A percentile compares a stretch with the other conserved stretches of the same genome.
phyloP scores from a whole-genome alignment of 2,888 invertebrate genomes.

The Megalurothrips usitatus region DNA sequence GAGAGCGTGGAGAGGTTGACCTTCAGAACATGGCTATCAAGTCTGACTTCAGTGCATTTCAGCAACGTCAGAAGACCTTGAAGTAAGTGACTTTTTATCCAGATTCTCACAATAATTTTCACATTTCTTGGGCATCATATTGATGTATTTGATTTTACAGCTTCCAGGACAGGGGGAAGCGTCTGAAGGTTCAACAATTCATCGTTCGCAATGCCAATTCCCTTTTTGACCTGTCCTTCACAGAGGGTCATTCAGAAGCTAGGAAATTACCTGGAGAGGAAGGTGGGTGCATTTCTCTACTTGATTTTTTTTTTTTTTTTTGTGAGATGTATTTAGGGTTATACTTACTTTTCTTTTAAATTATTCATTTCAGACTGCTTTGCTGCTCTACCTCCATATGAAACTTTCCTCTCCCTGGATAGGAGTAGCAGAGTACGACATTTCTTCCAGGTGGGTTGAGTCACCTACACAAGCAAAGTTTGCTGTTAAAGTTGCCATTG shows the following conservation, averaged over 20 bases:
- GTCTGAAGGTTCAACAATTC: slow-evolving; percentile 80
- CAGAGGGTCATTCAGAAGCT: slow-evolving; percentile 50
- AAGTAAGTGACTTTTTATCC: slow-evolving; percentile 47
- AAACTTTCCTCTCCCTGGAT: slow-evolving; percentile 76
- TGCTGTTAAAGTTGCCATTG: slow-evolving; percentile 16
- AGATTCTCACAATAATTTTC: neutral
- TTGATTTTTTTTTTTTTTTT: slow-evolving; percentile 35
- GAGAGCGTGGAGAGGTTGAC: slow-evolving; percentile 74
- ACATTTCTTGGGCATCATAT: no score
- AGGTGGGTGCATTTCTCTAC: slow-evolving; percentile 51
- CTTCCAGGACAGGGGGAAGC: slow-evolving; percentile 77
- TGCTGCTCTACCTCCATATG: slow-evolving; percentile 82
- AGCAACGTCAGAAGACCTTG: slow-evolving; percentile 72
- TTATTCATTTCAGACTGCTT: slow-evolving; percentile 30
- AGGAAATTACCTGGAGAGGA: slow-evolving; percentile 55
- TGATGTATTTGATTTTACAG: slow-evolving; percentile 40
- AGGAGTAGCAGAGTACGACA: slow-evolving; percentile 70
- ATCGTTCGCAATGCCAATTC: slow-evolving; percentile 77
- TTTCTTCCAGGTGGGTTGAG: slow-evolving; percentile 68
- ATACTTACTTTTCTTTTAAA: neutral
- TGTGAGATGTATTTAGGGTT: neutral
- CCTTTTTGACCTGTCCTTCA: slow-evolving; percentile 57
- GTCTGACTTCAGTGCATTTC: slow-evolving; percentile 69
- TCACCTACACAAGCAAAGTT: neutral
- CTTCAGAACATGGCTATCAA: slow-evolving; percentile 59